Conservation (phyloP, 2,888 invertebrate genomes). For the Tenthredo amoena region DNA sequence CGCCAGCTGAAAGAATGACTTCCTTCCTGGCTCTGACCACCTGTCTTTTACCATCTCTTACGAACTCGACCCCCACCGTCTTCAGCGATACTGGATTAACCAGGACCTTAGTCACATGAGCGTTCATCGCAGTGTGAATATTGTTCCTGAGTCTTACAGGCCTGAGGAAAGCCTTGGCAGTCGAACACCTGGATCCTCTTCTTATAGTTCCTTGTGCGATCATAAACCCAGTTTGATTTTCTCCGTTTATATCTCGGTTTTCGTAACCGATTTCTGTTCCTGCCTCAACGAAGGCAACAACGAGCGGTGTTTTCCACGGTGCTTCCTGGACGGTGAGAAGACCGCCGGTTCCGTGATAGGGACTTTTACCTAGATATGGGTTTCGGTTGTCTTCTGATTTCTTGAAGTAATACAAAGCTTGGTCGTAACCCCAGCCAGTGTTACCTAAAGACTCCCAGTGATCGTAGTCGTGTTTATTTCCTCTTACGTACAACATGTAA, state of each 20-base stretch:
- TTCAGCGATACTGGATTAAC: conserved; percentile 88
- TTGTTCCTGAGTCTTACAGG: conserved; percentile 88
- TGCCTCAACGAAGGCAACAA: conserved; percentile 90
- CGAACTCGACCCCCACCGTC: conserved; percentile 90
- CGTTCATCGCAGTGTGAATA: conserved; percentile 89
- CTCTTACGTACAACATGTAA: conserved; percentile 94
- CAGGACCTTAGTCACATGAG: conserved; percentile 88
- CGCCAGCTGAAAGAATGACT: conserved; percentile 93
- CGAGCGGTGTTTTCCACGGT: conserved; percentile 91
- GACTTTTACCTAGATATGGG: conserved; percentile 87
- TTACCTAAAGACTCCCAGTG: conserved; percentile 93
- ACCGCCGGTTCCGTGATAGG: conserved; percentile 87
- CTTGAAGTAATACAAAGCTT: conserved; percentile 92
- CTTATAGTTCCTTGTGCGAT: conserved; percentile 90
- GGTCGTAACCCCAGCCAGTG: conserved; percentile 92
- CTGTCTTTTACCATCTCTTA: conserved; percentile 86
- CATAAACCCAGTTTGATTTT: conserved; percentile 89
- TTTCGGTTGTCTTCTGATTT: conserved; percentile 94
- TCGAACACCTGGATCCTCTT: conserved; percentile 90
- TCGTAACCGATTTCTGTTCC: conserved; percentile 91
- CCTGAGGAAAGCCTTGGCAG: conserved; percentile 92
- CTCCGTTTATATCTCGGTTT: conserved; percentile 91
- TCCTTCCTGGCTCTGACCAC: conserved; percentile 88
- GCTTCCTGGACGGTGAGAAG: conserved; percentile 90
- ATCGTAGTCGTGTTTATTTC: conserved; percentile 91